Base-by-base conservation (phyloP, 2,888 invertebrate genomes). In the Mallateleia sp. region DNA sequence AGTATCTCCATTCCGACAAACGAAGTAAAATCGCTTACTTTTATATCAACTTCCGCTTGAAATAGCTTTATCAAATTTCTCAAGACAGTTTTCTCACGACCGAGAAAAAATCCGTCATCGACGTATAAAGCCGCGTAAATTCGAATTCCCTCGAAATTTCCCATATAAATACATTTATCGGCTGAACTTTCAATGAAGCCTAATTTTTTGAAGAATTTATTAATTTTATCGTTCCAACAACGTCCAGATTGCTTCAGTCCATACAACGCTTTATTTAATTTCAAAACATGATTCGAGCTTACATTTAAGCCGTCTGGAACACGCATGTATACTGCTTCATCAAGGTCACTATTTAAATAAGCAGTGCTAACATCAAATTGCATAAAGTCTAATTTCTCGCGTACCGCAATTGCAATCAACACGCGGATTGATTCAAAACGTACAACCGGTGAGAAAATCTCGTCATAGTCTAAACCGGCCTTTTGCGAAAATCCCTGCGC, bases 321-420 rank as follows among this genome's bases (percentile, higher is more conserved):
- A 7, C 62, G 54, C 88, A 83, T 80, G 11, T 72, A 86, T 1
- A 66, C 64, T 3, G 25, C 47, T 69, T 84, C 80, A 2, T 69
- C 28, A 2, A 84, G 60, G 0, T 52, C 71, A 7, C 62, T 64
- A 14, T 84, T 66, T 20, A 75, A 38, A 32, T 66, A 75, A 2
- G 81, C 75, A 9, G 79, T 87, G 15, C 54, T 74, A n/a, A 77
- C 74, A n/a, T 74, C 69, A 6, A 71, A 87, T 7, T 83, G 83
- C 4, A 28, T 18, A 4, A 24, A 52, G 6, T 24, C 24, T 9
- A 52, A 52, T 7, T 52, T 24, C 9, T 52, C 24, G 22, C 24
- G 52, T 11, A 18, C 54, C 15, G 54, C 54, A 54, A 54, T 24
- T 14, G 54, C 25, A n/a, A 54, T 25, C 28, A 54, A 54, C 0